A percentile compares a stretch with the other conserved stretches of the same genome.
Conservation (phyloP, 2,888 invertebrate species). For the Amblyjoppa fuscipennis region DNA sequence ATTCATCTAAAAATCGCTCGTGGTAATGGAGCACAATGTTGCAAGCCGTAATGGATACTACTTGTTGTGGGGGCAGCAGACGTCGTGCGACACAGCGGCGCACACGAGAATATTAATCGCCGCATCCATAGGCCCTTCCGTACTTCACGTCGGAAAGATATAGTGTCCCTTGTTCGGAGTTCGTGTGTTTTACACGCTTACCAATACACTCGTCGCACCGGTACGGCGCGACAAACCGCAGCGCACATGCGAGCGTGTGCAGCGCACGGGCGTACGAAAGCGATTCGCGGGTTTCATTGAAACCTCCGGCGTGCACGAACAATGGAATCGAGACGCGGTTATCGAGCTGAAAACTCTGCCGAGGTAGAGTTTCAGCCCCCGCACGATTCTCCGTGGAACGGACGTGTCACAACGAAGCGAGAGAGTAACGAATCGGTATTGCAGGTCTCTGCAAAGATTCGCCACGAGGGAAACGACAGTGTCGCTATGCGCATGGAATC, state of each 20-base stretch:
- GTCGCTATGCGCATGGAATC: too few relatives aligned
- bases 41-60: conserved; percentile 38
- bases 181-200: neutral
- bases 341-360: conserved; percentile 49
- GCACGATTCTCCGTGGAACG: conserved; percentile 23
- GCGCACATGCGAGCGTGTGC: neutral
- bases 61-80: conserved; percentile 38
- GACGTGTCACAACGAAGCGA: conserved; percentile 15
- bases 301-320: conserved; percentile 57
- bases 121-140: conserved; percentile 1
- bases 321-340: conserved; percentile 53
- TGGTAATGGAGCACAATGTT: conserved; percentile 5
- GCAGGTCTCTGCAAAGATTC: neutral
- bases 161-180: neutral
- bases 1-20: neutral
- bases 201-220: neutral
- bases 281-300: conserved; percentile 54
- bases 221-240: neutral
- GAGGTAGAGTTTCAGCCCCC: conserved; percentile 9
- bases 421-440: neutral
- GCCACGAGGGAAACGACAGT: conserved; percentile 1
- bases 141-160: conserved; percentile 46
- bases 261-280: neutral
- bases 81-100: conserved; percentile 27
- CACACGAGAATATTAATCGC: conserved; percentile 51